These are phyloP conservation scores for Telmatochromis brachygnathus DNA, from an alignment of 2,113 vertebrate species.

Conservation along the genomic window DNA sequence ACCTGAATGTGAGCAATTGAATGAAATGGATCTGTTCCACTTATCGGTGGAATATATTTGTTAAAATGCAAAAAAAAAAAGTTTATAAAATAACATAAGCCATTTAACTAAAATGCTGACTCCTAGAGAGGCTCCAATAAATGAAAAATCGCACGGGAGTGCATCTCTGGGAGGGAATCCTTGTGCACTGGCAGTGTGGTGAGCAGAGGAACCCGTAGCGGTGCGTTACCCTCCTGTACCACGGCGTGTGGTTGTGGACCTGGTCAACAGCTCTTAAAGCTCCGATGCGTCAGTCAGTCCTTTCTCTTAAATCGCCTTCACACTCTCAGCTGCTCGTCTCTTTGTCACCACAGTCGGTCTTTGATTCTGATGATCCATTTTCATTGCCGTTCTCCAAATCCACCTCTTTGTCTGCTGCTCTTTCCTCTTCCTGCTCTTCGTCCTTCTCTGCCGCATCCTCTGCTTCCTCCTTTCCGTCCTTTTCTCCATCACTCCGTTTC, in stretches of 20 bases:
- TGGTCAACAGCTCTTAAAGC: not conserved
- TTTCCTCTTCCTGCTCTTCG: not conserved
- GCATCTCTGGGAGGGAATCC: not conserved
- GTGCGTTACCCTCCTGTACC: not conserved
- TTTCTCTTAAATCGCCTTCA: not conserved
- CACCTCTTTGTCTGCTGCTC: not conserved
- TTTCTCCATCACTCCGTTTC: slow-evolving; percentile 7
- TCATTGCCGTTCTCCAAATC: slow-evolving; percentile 15
- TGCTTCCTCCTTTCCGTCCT: slow-evolving; percentile 20
- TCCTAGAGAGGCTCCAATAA: not conserved
- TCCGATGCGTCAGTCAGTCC: not conserved
- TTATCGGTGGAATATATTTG: not conserved
- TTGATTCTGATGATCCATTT: slow-evolving; percentile 18
- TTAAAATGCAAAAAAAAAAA: slow-evolving; percentile 5
- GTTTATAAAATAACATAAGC: slow-evolving; percentile 22
- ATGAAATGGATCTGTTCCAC: not conserved
- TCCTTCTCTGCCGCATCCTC: not conserved
- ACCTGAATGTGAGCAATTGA: not conserved
- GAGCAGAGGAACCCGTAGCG: not conserved
- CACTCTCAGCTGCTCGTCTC: slow-evolving; percentile 28
- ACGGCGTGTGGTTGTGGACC: not conserved
- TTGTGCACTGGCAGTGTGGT: not conserved
- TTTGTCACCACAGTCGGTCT: not conserved
- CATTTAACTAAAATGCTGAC: slow-evolving; percentile 22
- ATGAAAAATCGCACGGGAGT: not conserved